Base-by-base conservation (phyloP, 2,888 invertebrate species). In the Eupeodes luniger region DNA sequence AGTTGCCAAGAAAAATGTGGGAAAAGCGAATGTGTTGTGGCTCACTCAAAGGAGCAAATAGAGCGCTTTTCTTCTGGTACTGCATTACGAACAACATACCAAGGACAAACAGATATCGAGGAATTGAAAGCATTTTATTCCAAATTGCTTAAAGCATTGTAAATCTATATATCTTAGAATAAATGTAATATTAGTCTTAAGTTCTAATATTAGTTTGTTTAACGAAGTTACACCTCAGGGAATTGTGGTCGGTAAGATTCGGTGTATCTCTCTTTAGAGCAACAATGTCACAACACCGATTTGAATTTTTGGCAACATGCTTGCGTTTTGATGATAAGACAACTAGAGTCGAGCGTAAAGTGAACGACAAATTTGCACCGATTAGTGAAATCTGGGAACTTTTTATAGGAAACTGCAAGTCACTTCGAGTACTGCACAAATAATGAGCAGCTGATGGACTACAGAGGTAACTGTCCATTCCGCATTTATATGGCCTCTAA, bases 41-140 rank as follows among this genome's bases (percentile, higher is more conserved):
- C 44, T 55, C 66, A 66, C 19, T 66, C 57, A 59, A 81, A 81
- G 27, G 66, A 67, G 59, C 81, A 61, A 74, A 81, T 59, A 81
- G 40, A 3, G 47, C 81, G 34, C 47, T 62, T 57, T 81, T 81
- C 66, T 51, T n/a, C n/a, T n/a, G n/a, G 16, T 53, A 14, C 51
- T 69, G 69, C 49, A 61, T 67, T 51, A 44, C 34, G 34, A 55
- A 40, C 7, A 67, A 11, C 66, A 49, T 67, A 74, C 51, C 67
- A 36, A 27, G 74, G 74, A 66, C 55, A 16, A 11, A 74, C 40
- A 59, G 59, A 74, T 27, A 81, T 59, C 44, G 51, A 10, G 16
- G 81, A 74, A 51, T 4, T 74, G 59, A 80, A 74, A 57, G 74
- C 49, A n/a, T 51, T 81, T 75, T 66, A 69, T 81, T 61, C n/a